A percentile compares a stretch with the other conserved stretches of the same genome.
phyloP scores from a whole-genome alignment of 2,797 vertebrate species.

The Girardinus metallicus region DNA sequence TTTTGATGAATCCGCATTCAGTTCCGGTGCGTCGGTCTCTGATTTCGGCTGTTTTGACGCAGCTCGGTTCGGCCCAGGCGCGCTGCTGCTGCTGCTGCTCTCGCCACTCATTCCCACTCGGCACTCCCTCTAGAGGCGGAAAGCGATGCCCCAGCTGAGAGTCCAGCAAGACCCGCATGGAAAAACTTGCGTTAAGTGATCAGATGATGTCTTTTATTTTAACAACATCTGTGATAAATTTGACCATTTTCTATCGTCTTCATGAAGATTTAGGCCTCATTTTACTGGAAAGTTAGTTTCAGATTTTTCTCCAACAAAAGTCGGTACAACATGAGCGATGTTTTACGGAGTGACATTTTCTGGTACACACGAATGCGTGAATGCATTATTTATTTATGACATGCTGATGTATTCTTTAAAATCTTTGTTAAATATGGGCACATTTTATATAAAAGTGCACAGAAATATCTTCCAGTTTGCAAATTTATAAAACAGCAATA shows the following conservation, averaged over 20 bases:
- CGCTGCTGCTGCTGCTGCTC: slow-evolving; percentile 36
- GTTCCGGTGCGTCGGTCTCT: slow-evolving; percentile 4
- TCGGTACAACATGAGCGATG: not conserved
- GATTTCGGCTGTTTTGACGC: slow-evolving; percentile 28
- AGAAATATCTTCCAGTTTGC: not conserved
- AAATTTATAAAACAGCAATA: not conserved
- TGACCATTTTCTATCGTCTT: not conserved
- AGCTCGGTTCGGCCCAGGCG: slow-evolving; percentile 48
- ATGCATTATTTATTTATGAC: not conserved
- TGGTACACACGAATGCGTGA: not conserved
- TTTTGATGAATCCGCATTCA: not conserved
- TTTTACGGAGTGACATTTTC: too few relatives aligned
- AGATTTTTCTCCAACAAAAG: not conserved
- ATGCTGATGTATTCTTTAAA: not conserved
- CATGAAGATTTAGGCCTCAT: not conserved
- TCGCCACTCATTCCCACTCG: slow-evolving; percentile 40
- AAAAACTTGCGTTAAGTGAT: not conserved
- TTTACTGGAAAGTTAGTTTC: not conserved
- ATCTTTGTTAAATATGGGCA: not conserved
- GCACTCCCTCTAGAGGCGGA: slow-evolving; percentile 69
- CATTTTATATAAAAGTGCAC: not conserved
- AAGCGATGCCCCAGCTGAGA: slow-evolving; percentile 22
- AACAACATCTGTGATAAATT: not conserved
- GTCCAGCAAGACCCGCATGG: not conserved
- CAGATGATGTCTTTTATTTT: not conserved